Evolutionary conservation across 2,888 invertebrate genomes (phyloP).

Genomic region (Microplitis deprimator): DNA sequence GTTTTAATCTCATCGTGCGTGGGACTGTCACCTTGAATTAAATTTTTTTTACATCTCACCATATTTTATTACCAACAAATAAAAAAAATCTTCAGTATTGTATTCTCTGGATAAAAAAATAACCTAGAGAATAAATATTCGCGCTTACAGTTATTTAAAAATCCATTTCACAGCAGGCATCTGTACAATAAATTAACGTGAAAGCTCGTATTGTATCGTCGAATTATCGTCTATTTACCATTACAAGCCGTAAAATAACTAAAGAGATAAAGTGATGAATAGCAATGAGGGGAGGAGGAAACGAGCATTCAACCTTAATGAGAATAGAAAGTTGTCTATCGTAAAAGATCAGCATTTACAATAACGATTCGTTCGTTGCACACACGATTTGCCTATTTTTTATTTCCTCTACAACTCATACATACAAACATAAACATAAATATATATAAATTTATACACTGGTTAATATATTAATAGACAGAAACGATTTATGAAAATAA

Average conservation of each 20-base stretch:
- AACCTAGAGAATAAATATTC: neutral
- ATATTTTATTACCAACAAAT: neutral
- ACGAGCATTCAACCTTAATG: conserved; percentile 29
- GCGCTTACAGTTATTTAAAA: neutral
- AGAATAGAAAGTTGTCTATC: conserved; percentile 39
- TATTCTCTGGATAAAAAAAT: neutral
- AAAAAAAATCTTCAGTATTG: neutral
- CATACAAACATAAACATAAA: neutral
- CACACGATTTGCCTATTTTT: conserved; percentile 16
- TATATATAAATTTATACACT: neutral
- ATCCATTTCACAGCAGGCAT: neutral
- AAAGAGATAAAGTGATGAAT: conserved; percentile 19
- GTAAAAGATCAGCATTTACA: conserved; percentile 30
- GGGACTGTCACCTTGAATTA: conserved; percentile 14
- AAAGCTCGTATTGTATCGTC: conserved; percentile 1
- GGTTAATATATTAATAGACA: conserved; percentile 1
- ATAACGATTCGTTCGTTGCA: conserved; percentile 29
- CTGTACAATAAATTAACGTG: conserved; percentile 11
- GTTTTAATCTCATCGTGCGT: conserved; percentile 21
- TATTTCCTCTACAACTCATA: neutral
- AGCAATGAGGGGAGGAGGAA: conserved; percentile 27
- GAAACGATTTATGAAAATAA: conserved; percentile 11
- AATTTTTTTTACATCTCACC: neutral
- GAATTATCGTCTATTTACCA: neutral
- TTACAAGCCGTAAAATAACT: neutral